Base-by-base conservation (phyloP, 2,113 vertebrate species). In the Cyprinodon variegatus region DNA sequence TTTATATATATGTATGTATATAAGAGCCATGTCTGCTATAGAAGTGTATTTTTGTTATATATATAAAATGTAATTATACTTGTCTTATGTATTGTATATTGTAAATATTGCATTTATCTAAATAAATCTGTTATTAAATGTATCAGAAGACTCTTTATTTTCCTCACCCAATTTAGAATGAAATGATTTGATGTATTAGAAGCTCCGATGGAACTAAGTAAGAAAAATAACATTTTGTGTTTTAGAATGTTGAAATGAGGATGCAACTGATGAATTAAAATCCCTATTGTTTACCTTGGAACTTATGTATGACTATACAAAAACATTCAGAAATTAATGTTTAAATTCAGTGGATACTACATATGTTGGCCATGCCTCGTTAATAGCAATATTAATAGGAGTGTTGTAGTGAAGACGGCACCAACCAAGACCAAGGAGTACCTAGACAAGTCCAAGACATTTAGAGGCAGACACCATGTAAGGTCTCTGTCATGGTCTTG, bases 61-160 rank as follows among this genome's bases (percentile, higher is more conserved):
- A 89, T 82, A 89, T 88, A 82, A 86, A 81, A 69, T 86, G 63
- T 66, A 41, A 69, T 69, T 76, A 65, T 69, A 40, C 41, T 81
- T 57, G 46, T 73, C 77, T 82, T 76, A 41, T 88, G 77, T 89
- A 88, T 88, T 82, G 43, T 83, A 89, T 78, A 86, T 68, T 69
- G 53, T n/a, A 77, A 48, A 65, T 91, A 88, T 92, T 91, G 89
- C 89, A 92, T 91, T 90, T 78, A 78, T 71, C 62, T 57, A 83
- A 88, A 83, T 81, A 82, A 86, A 85, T 62, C 39, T 11, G 72
- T 78, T 66, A 81, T 87, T 70, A 81, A 80, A 85, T 67, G 13
- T 70, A 48, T 78, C 11, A 50, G 71, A 66, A 57, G 17, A 9
- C 50, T 53, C 50, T n/a, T n/a, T 3, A 57, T 57, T 57, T n/a